These are phyloP conservation scores for Noctua comes DNA, from an alignment of 2,888 invertebrate species.

Conservation along the genomic window DNA sequence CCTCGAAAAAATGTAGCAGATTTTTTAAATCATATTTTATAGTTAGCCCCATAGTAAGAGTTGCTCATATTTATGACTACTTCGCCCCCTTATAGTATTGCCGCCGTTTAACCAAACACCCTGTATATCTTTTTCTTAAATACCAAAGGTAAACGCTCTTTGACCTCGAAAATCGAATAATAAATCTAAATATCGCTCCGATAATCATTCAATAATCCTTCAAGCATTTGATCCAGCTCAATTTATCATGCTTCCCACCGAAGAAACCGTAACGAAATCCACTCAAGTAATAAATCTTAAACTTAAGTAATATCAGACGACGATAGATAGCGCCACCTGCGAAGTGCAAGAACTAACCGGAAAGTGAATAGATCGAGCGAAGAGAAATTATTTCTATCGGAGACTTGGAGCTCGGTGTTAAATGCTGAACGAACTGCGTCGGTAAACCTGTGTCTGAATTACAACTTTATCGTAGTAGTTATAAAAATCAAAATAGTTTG, in stretches of 20 bases:
- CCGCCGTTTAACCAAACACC: too few species aligned
- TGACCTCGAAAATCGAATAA: not conserved
- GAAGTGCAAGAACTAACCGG: slow-evolving; percentile 52
- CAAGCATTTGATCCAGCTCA: slow-evolving; percentile 48
- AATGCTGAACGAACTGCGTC: slow-evolving; percentile 14
- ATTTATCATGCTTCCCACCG: slow-evolving; percentile 42
- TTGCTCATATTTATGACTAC: too few species aligned
- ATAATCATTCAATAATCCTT: slow-evolving; percentile 42
- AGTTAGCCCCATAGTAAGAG: too few species aligned
- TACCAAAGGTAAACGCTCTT: slow-evolving; percentile 3
- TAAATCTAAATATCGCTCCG: slow-evolving; percentile 21
- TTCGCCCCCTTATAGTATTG: too few species aligned
- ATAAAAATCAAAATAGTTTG: not conserved
- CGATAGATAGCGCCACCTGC: slow-evolving; percentile 61
- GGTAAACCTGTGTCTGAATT: not conserved
- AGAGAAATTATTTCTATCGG: slow-evolving; percentile 46
- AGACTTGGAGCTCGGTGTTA: slow-evolving; percentile 24
- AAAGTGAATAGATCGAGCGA: slow-evolving; percentile 59
- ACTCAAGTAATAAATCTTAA: slow-evolving; percentile 60
- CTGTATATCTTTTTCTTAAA: slow-evolving; percentile 21
- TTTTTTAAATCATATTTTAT: too few species aligned
- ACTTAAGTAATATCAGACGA: slow-evolving; percentile 61
- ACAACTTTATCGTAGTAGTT: not conserved
- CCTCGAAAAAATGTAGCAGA: too few species aligned
- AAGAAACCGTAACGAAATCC: slow-evolving; percentile 51